These are phyloP conservation scores for Conomelus anceps DNA, from an alignment of 2,888 invertebrate species.

Conservation along the genomic window DNA sequence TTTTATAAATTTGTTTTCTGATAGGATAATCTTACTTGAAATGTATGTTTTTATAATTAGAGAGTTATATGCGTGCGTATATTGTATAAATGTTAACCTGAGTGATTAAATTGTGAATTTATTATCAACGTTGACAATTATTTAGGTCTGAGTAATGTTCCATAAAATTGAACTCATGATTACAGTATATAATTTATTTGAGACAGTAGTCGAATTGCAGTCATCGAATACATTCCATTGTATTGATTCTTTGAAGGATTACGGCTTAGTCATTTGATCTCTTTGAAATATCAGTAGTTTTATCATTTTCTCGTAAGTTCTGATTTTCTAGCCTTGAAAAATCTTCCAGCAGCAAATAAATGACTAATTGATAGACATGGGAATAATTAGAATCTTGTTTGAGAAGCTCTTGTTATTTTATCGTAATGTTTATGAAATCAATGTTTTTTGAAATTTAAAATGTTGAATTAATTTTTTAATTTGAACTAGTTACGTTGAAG, in stretches of 20 bases:
- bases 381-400: background rate
- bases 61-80: background rate
- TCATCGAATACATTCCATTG: background rate
- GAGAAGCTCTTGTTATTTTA: no score
- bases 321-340: background rate
- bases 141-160: background rate
- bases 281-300: background rate
- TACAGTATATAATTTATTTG: background rate
- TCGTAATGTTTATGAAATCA: background rate
- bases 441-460: no score
- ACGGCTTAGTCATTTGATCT: background rate
- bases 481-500: background rate
- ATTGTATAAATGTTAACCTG: background rate
- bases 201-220: background rate
- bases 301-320: background rate
- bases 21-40: background rate
- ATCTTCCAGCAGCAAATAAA: background rate
- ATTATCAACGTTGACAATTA: background rate
- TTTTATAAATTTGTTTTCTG: no score
- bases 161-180: background rate
- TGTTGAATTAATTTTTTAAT: background rate
- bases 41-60: background rate
- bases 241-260: background rate
- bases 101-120: background rate
- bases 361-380: background rate